phyloP scores from a whole-genome alignment of 2,888 invertebrate species.

The Macrosiphum euphorbiae region DNA sequence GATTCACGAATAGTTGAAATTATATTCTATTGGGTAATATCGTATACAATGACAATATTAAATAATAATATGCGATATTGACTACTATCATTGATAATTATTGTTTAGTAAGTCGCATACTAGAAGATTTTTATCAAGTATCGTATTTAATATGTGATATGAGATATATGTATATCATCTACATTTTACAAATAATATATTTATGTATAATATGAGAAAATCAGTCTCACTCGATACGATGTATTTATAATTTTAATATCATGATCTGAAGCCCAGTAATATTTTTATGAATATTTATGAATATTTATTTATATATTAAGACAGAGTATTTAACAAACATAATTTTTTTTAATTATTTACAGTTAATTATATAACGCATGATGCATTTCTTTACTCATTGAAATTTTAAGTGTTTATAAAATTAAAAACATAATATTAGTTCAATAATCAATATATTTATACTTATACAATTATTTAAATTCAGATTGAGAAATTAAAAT shows the following conservation, averaged over 20 bases:
- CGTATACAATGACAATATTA: not conserved
- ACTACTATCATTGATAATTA: not conserved
- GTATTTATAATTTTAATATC: not conserved
- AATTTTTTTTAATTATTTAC: not conserved
- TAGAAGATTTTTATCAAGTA: not conserved
- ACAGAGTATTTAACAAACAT: not conserved
- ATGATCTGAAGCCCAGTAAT: not conserved
- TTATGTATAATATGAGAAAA: not conserved
- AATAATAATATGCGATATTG: not conserved
- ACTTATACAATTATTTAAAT: not conserved
- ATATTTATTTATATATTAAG: not conserved
- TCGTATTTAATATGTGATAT: not conserved
- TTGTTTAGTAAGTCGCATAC: not conserved
- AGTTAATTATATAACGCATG: not conserved
- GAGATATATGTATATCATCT: not conserved
- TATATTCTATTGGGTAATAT: not conserved
- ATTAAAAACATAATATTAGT: not conserved
- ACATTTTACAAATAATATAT: not conserved
- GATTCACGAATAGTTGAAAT: not conserved
- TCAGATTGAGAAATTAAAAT: not conserved
- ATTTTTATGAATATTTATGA: not conserved
- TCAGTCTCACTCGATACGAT: not conserved
- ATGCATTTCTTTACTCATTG: not conserved
- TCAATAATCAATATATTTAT: not conserved
- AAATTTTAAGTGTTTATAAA: not conserved